phyloP scores from a whole-genome alignment of 2,113 vertebrate species.

The Tachycineta bicolor region DNA sequence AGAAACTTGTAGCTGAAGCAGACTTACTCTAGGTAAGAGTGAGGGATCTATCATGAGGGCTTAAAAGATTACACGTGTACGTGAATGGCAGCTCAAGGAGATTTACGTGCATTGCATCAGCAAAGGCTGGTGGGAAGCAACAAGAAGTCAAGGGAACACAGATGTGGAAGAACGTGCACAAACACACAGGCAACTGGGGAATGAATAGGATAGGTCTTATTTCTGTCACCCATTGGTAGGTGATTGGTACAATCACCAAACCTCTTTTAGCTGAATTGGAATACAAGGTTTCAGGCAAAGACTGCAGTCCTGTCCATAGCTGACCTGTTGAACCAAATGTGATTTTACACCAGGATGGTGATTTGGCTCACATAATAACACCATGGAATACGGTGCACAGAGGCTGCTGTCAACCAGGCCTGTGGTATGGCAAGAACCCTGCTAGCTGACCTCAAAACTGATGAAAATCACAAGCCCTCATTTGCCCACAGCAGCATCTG shows the following conservation, averaged over 20 bases:
- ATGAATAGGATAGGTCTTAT: fast-evolving
- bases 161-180: background rate
- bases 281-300: background rate
- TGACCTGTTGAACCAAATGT: background rate
- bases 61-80: background rate
- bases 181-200: background rate
- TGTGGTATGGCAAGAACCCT: background rate
- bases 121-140: background rate
- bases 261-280: background rate
- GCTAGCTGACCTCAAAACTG: background rate
- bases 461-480: background rate
- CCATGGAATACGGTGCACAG: background rate
- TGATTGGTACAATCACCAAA: background rate
- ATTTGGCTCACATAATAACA: background rate
- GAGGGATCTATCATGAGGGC: background rate
- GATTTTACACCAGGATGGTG: background rate
- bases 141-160: background rate
- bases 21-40: background rate
- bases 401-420: background rate
- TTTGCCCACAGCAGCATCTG: background rate
- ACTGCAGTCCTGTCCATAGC: background rate
- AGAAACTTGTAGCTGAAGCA: background rate
- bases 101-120: background rate
- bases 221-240: background rate
- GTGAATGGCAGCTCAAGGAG: background rate